Evolutionary conservation across 2,888 invertebrate genomes (phyloP), one percentile per base, ranked within the genome.

Genomic region (Cheilosia impressa): DNA sequence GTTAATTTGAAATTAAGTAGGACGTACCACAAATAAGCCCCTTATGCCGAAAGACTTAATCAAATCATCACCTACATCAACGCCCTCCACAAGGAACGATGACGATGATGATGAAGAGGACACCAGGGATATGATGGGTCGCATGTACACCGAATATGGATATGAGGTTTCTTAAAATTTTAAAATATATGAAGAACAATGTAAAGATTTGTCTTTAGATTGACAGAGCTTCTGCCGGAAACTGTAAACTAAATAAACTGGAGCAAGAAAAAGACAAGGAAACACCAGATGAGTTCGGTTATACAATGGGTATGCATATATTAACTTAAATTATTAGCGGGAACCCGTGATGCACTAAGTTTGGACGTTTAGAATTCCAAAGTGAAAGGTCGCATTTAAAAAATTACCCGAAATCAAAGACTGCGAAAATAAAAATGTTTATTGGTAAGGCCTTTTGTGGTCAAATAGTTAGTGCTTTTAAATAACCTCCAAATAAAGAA

Each of bases 271-370:
- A 95, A 0, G 98, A 98, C 90, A 94, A 95, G 15, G 98, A 98
- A 89, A 93, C 95, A 88, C 98, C 98, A 92, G 98, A 98, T 90
- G 96, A 97, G 89, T 98, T 95, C 92, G 98, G 98, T 73, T 98
- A 98, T 93, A 98, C 98, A n/a, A 93, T 93, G 91, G 96, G 98
- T 98, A 93, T 96, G 96, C 95, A 17, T 45, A 17, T 45, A 43
- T 45, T 7, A 17, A 7, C 5, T n/a, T 4, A 13, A 38, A 13
- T 38, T n/a, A n/a, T n/a, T n/a, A n/a, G 19, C 2, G 9, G 31
- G 9, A 31, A 31, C 27, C 27, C 27, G 27, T 27, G 4, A 0
- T 9, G 31, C 7, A 31, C 0, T 7, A 31, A 31, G 7, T 31
- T 31, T 31, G 31, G 1, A 31, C 31, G 2, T 9, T 31, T 31